Evolutionary conservation across 2,888 invertebrate species (phyloP).

Genomic region (Notodonta ziczac): DNA sequence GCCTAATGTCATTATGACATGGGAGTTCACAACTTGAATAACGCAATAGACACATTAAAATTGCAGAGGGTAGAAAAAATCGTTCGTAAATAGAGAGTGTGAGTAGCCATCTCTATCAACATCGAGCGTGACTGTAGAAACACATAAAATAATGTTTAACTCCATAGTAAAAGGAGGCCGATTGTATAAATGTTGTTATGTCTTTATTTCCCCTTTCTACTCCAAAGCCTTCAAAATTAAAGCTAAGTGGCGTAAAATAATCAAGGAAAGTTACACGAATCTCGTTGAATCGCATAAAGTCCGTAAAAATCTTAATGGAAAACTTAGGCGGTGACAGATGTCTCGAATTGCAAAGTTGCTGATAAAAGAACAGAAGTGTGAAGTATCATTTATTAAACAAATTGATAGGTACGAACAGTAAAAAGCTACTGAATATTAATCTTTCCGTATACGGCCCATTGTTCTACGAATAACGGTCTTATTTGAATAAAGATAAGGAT

Average conservation of each 20-base stretch:
- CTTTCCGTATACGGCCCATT: conserved; percentile 28
- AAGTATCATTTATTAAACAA: conserved; percentile 50
- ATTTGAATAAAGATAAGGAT: conserved; percentile 41
- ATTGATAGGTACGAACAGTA: conserved; percentile 54
- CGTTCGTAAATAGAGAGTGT: no score
- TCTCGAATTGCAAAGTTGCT: conserved; percentile 17
- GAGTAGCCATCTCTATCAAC: no score
- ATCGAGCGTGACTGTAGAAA: no score
- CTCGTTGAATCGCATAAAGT: neutral
- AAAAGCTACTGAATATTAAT: conserved; percentile 55
- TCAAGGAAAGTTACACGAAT: neutral
- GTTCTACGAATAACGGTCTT: conserved; percentile 40
- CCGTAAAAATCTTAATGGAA: neutral
- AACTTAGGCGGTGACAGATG: conserved; percentile 16
- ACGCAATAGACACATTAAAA: neutral
- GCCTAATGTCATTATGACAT: conserved; percentile 23
- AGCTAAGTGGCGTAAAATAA: neutral
- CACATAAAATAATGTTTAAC: no score
- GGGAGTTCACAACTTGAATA: neutral
- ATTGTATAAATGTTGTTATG: neutral
- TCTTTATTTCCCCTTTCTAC: neutral
- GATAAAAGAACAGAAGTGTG: conserved; percentile 37
- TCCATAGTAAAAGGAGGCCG: no score
- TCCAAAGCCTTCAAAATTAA: neutral
- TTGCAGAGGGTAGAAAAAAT: neutral